These are phyloP conservation scores for Agelaius phoeniceus DNA, from an alignment of 2,113 vertebrate genomes.

Conservation along the genomic window DNA sequence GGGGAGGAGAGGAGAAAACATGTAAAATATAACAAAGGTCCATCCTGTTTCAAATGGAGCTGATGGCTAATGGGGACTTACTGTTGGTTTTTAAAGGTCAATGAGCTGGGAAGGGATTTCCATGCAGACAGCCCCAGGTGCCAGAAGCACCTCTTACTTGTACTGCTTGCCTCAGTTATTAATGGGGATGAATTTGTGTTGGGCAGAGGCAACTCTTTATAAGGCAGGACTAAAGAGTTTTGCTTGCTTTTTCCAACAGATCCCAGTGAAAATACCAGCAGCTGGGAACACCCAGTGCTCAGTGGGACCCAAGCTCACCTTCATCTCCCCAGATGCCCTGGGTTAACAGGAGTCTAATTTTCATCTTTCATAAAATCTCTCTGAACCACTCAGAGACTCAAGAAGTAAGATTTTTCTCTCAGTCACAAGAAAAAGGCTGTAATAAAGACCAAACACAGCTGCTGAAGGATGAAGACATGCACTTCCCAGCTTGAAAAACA, in stretches of 20 bases:
- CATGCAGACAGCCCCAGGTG: slow-evolving; percentile 53
- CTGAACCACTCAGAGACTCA: background rate
- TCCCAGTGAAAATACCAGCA: background rate
- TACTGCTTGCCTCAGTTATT: background rate
- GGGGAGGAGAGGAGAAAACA: background rate
- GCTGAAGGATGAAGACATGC: background rate
- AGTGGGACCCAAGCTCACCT: background rate
- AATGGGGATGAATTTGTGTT: background rate
- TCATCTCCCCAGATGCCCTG: background rate
- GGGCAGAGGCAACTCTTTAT: background rate
- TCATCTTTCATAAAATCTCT: slow-evolving; percentile 12
- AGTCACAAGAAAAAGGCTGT: background rate
- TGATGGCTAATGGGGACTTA: slow-evolving; percentile 34
- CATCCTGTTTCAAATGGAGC: background rate
- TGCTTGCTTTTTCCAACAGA: background rate
- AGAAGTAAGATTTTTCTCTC: background rate
- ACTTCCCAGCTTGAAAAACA: background rate
- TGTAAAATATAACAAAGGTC: background rate
- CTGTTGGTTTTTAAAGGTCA: slow-evolving; percentile 62
- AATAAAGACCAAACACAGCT: slow-evolving; percentile 6
- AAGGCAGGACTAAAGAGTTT: background rate
- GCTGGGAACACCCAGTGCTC: background rate
- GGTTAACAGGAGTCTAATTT: background rate
- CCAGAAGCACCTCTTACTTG: slow-evolving; percentile 53
- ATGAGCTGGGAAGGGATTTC: slow-evolving; percentile 60